phyloP scores from a whole-genome alignment of 2,888 invertebrate genomes.

The Lasioglossum malachurum region DNA sequence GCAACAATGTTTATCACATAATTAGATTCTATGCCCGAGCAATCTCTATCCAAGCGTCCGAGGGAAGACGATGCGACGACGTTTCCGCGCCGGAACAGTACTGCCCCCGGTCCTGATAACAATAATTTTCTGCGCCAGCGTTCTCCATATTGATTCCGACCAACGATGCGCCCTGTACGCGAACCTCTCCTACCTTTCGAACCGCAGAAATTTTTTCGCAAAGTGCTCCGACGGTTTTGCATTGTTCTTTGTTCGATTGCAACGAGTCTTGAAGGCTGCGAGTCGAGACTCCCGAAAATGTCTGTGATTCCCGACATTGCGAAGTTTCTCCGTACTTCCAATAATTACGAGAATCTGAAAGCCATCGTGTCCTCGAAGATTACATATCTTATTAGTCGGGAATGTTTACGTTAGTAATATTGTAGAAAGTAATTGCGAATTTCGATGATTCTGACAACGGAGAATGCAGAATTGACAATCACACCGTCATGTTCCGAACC shows the following conservation, averaged over 20 bases:
- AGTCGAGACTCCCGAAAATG: too few relatives aligned
- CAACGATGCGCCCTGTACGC: conserved; percentile 20
- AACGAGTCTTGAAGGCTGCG: too few relatives aligned
- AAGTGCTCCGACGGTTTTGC: neutral
- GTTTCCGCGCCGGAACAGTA: conserved; percentile 50
- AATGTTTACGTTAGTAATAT: too few relatives aligned
- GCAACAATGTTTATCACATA: conserved; percentile 74
- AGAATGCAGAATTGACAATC: too few relatives aligned
- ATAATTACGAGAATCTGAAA: too few relatives aligned
- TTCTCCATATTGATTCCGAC: conserved; percentile 68
- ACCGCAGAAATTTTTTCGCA: neutral
- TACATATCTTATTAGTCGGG: too few relatives aligned
- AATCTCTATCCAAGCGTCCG: conserved; percentile 65
- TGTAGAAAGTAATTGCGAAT: too few relatives aligned
- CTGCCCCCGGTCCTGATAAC: conserved; percentile 48
- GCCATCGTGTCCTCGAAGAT: too few relatives aligned
- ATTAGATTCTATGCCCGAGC: conserved; percentile 71
- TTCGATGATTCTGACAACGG: too few relatives aligned
- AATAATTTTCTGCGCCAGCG: conserved; percentile 60
- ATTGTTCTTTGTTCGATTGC: neutral
- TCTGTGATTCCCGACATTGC: too few relatives aligned
- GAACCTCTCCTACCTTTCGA: neutral
- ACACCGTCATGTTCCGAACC: too few relatives aligned
- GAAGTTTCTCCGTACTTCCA: too few relatives aligned
- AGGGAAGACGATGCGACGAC: conserved; percentile 43